Evolutionary conservation across 2,888 invertebrate species (phyloP), one percentile per base, ranked within the genome.

Genomic region (Ophion ellenae): DNA sequence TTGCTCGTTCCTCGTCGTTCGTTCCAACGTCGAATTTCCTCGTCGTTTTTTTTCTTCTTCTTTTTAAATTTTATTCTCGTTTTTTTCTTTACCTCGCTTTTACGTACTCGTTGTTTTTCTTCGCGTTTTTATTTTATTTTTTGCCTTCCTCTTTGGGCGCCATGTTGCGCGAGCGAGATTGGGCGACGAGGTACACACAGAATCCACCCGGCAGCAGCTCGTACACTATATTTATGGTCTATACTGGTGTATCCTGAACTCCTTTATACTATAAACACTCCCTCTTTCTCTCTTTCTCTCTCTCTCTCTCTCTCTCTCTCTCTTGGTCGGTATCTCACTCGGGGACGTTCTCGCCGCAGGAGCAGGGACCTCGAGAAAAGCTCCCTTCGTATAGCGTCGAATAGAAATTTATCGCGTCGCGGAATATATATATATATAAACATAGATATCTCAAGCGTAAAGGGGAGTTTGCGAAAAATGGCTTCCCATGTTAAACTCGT

Each of bases 1-100:
- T 92, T 90, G 90, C 90, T 89, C 89, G 89, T 90, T 88, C 70
- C 79, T 88, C 87, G 79, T 82, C 86, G 83, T 80, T 77, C 83
- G 67, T 82, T 79, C 79, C 78, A 83, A 71, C 85, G 84, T 83
- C 83, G 86, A 86, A 86, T 86, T 83, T 85, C 75, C 87, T 84
- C 81, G 59, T 83, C 67, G 45, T 85, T 71, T 83, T 75, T 63
- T 78, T 78, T 81, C n/a, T 47, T 57, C 61, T 76, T 76, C 47
- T 74, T 47, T 75, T 59, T 53, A 32, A 63, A 77, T 84, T 75
- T 79, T 71, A 67, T 64, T 77, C 45, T 47, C 47, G 40, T 28
- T 74, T 81, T 24, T 67, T 71, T n/a, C 79, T 81, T 69, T 45
- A 75, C 80, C 67, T 57, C 64, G 63, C 75, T 78, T 73, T 71